Percentiles rank a stretch among this genome's conserved stretches.
Evolutionary conservation across 2,113 vertebrate genomes (phyloP).

Genomic region (Etheostoma spectabile): DNA sequence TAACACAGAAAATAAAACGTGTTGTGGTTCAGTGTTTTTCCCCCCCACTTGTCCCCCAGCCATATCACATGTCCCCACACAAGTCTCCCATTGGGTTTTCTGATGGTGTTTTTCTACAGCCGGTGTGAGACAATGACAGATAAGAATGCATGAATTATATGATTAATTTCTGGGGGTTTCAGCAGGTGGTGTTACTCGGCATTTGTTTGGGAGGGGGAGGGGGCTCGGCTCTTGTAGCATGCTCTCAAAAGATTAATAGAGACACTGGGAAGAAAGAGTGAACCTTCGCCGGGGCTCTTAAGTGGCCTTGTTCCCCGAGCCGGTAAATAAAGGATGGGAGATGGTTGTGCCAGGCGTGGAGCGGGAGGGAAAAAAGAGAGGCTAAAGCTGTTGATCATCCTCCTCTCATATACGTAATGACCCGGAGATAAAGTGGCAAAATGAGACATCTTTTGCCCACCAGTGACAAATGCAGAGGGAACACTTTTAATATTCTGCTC

Average conservation of each 20-base stretch:
- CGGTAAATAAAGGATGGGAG: slow-evolving; percentile 89
- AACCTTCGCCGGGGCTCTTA: slow-evolving; percentile 73
- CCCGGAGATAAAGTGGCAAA: slow-evolving; percentile 87
- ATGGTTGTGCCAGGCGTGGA: slow-evolving; percentile 81
- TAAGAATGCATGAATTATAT: slow-evolving; percentile 70
- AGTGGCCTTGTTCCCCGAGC: slow-evolving; percentile 86
- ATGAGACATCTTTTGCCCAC: slow-evolving; percentile 84
- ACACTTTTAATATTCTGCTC: slow-evolving; percentile 82
- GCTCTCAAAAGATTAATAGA: slow-evolving; percentile 80
- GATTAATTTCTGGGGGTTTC: slow-evolving; percentile 74
- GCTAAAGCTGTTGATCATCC: slow-evolving; percentile 85
- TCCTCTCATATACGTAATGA: slow-evolving; percentile 86
- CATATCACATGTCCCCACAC: slow-evolving; percentile 65
- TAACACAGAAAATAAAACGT: slow-evolving; percentile 67
- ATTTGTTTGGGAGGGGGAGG: slow-evolving; percentile 58
- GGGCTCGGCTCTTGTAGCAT: slow-evolving; percentile 57
- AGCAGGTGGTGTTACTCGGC: slow-evolving; percentile 69
- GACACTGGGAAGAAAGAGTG: slow-evolving; percentile 62
- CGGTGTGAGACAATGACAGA: slow-evolving; percentile 66
- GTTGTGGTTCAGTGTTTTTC: slow-evolving; percentile 51
- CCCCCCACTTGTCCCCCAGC: slow-evolving; percentile 31
- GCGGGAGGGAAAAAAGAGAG: slow-evolving; percentile 74
- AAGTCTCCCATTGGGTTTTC: slow-evolving; percentile 67
- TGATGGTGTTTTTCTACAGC: slow-evolving; percentile 57
- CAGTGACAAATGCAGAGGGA: slow-evolving; percentile 84